phyloP scores from a whole-genome alignment of 2,888 invertebrate species.

The Linnaemya tessellans region DNA sequence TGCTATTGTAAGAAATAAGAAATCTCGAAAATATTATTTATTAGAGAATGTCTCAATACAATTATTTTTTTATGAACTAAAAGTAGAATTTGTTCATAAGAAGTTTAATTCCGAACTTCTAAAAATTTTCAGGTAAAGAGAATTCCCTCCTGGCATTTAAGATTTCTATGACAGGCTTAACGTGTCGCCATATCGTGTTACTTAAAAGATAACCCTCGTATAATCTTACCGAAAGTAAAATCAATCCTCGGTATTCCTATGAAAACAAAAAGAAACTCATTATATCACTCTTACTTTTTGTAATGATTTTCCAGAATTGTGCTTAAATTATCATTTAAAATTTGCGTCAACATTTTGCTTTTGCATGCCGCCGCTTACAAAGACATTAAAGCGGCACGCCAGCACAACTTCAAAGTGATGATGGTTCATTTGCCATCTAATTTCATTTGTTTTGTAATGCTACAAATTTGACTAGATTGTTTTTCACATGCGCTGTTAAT shows the following conservation, averaged over 20 bases:
- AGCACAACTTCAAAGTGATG: conserved; percentile 62
- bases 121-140: no score
- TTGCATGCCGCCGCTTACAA: conserved; percentile 54
- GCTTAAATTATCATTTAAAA: conserved; percentile 48
- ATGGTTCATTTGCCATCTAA: conserved; percentile 64
- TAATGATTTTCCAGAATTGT: conserved; percentile 12
- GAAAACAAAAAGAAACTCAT: conserved; percentile 10
- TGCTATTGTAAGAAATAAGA: no score
- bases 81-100: no score
- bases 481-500: conserved; percentile 74
- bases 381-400: conserved; percentile 52
- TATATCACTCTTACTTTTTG: conserved; percentile 55
- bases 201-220: not conserved
- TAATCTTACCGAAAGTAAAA: not conserved
- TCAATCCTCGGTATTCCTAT: not conserved
- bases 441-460: conserved; percentile 71
- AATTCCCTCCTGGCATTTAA: no score
- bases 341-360: conserved; percentile 52
- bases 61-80: no score
- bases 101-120: no score
- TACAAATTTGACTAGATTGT: conserved; percentile 80
- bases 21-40: no score
- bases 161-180: no score
- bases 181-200: no score
- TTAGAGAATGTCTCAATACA: no score